Conservation (phyloP, 2,113 vertebrate genomes). For the Centropus unirufus region DNA sequence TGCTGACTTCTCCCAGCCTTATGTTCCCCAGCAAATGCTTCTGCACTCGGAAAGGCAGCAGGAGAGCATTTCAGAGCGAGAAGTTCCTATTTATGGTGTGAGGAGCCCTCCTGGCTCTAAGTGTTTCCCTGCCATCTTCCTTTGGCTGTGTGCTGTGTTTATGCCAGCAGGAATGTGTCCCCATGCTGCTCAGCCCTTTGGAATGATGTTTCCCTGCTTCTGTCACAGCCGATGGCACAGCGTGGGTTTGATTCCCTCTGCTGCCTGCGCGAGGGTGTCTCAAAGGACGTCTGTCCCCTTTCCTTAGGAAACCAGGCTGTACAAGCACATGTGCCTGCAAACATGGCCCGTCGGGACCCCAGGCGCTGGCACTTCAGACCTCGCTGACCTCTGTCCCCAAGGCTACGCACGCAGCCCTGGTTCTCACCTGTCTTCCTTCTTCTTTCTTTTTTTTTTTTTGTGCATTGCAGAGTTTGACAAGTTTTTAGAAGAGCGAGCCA, state of each 20-base stretch:
- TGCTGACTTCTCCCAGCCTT: not conserved
- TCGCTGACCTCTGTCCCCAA: not conserved
- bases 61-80: not conserved
- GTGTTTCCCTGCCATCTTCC: not conserved
- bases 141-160: not conserved
- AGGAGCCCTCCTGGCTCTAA: not conserved
- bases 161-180: slow-evolving; percentile 11
- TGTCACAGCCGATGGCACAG: not conserved
- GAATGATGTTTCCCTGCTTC: slow-evolving; percentile 46
- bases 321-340: not conserved
- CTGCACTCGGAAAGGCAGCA: not conserved
- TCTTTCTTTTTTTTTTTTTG: not conserved
- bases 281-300: not conserved
- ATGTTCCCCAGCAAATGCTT: not conserved
- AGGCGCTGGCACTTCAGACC: not conserved
- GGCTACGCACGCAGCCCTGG: not conserved
- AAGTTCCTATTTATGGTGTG: not conserved
- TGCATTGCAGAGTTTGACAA: slow-evolving; percentile 93
- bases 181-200: slow-evolving; percentile 27
- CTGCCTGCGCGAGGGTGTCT: slow-evolving; percentile 20
- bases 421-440: slow-evolving; percentile 3
- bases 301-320: not conserved
- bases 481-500: slow-evolving; percentile 97
- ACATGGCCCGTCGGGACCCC: not conserved
- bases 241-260: slow-evolving; percentile 15